These are phyloP conservation scores for Drosophila fuyamai DNA, from an alignment of 1,140 invertebrate genomes.

Conservation along the genomic window DNA sequence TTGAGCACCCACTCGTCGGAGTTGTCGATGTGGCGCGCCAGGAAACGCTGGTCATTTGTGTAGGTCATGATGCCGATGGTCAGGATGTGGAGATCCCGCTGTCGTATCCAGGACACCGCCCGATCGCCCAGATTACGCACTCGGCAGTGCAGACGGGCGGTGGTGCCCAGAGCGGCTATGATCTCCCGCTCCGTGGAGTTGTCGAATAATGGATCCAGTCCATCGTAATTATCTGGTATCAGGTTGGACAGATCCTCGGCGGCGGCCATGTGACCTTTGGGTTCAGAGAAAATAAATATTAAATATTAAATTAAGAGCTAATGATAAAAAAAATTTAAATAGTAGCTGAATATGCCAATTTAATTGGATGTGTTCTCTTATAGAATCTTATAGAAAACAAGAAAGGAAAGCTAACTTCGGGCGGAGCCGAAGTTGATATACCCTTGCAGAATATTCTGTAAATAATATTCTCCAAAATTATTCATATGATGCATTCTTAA, in stretches of 20 bases:
- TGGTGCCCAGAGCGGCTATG: conserved; percentile 93
- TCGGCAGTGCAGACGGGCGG: conserved; percentile 92
- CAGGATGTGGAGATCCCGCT: conserved; percentile 90
- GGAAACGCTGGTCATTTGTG: conserved; percentile 91
- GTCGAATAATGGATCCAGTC: conserved; percentile 92
- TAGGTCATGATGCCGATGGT: conserved; percentile 91
- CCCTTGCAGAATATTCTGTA: too few species aligned
- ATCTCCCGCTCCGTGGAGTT: conserved; percentile 93
- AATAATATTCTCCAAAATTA: too few species aligned
- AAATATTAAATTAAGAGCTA: too few species aligned
- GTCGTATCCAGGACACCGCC: conserved; percentile 92
- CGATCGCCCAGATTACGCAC: conserved; percentile 93
- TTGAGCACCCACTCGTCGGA: conserved; percentile 95
- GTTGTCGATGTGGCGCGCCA: conserved; percentile 92
- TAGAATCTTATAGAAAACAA: too few species aligned
- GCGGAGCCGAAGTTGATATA: too few species aligned
- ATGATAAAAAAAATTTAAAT: too few species aligned
- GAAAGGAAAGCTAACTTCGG: too few species aligned
- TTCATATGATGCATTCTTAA: too few species aligned
- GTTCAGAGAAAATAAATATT: background rate
- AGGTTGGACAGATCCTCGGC: conserved; percentile 74
- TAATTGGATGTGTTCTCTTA: too few species aligned
- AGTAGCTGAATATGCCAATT: too few species aligned
- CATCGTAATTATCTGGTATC: conserved; percentile 72
- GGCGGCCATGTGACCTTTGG: conserved; percentile 27